Conservation (phyloP, 1,140 invertebrate genomes). For the Drosophila grimshawi region DNA sequence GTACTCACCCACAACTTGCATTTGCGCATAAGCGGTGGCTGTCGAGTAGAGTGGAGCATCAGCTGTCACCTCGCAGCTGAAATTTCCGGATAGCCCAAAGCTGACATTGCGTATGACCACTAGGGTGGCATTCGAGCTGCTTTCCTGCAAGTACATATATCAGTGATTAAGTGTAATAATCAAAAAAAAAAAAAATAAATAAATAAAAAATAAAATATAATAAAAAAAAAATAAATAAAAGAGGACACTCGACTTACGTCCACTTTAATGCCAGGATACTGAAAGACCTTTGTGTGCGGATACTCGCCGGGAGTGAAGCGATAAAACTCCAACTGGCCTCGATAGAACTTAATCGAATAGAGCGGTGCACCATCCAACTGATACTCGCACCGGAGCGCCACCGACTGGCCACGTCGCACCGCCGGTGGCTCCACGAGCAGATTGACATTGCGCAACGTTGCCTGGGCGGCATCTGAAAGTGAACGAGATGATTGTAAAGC, state of each 20-base stretch:
- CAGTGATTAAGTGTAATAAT: constrained; percentile 54
- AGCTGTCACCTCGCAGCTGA: constrained; percentile 94
- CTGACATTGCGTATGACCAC: constrained; percentile 90
- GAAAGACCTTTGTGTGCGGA: constrained; percentile 89
- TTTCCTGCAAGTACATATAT: constrained; percentile 85
- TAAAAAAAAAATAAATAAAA: too few relatives aligned
- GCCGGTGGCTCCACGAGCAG: constrained; percentile 85
- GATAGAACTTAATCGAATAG: constrained; percentile 92
- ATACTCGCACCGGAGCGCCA: constrained; percentile 89
- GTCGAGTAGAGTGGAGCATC: constrained; percentile 91
- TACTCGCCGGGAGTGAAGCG: constrained; percentile 89
- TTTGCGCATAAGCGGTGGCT: constrained; percentile 87
- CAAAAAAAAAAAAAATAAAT: constrained; percentile 3
- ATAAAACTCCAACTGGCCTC: constrained; percentile 91
- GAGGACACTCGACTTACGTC: constrained; percentile 88
- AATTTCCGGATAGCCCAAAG: constrained; percentile 91
- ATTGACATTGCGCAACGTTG: constrained; percentile 85
- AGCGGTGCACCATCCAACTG: constrained; percentile 90
- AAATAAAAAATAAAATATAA: neutral
- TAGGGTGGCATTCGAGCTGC: constrained; percentile 90
- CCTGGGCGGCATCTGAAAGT: constrained; percentile 72
- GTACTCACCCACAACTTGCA: constrained; percentile 91
- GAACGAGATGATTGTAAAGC: constrained; percentile 7
- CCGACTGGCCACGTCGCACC: constrained; percentile 88
- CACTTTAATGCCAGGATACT: constrained; percentile 89